phyloP scores from a whole-genome alignment of 2,797 vertebrate genomes.

The Oreochromis grahami region DNA sequence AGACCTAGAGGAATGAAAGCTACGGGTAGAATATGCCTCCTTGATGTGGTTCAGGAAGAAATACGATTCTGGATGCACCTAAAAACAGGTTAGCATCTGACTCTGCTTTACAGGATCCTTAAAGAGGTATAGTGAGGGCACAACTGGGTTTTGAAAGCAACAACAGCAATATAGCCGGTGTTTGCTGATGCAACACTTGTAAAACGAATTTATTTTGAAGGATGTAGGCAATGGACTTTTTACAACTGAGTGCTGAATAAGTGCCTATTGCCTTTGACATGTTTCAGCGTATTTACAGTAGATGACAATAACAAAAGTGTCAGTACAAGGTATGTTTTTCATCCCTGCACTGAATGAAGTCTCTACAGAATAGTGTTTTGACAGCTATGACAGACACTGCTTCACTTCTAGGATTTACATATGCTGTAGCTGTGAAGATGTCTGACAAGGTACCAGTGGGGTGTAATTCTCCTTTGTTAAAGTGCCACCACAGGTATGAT shows the following conservation, averaged over 20 bases:
- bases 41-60: conserved; percentile 65
- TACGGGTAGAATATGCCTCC: conserved; percentile 51
- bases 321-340: conserved; percentile 31
- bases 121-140: conserved; percentile 5
- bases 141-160: conserved; percentile 15
- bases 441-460: conserved; percentile 23
- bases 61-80: conserved; percentile 39
- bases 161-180: background rate
- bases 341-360: conserved; percentile 9
- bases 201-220: conserved; percentile 7
- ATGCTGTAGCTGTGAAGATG: conserved; percentile 13
- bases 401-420: conserved; percentile 59
- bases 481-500: background rate
- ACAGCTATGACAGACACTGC: conserved; percentile 49
- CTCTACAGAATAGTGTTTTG: conserved; percentile 38
- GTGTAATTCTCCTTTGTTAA: conserved; percentile 44
- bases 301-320: conserved; percentile 28
- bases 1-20: conserved; percentile 64
- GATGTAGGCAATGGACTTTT: conserved; percentile 20
- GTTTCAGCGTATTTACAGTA: conserved; percentile 44
- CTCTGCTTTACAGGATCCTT: conserved; percentile 30
- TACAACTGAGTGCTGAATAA: conserved; percentile 27
- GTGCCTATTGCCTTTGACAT: conserved; percentile 14
- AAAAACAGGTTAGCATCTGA: conserved; percentile 45
- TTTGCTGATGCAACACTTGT: conserved; percentile 16